Base-by-base conservation (phyloP, 1,140 invertebrate species). In the Lasioglossum albipes region DNA sequence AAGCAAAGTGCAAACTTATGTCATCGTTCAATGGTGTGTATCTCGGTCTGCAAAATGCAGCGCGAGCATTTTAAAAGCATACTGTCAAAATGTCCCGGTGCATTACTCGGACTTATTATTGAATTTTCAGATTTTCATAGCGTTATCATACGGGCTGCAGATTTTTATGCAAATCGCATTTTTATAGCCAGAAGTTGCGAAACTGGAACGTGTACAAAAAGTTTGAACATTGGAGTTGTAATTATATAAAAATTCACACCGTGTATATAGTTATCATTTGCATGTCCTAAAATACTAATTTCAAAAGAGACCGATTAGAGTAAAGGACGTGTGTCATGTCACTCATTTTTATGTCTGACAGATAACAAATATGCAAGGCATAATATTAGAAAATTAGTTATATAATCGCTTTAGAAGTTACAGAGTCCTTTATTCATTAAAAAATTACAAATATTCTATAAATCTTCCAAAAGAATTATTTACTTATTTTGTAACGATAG, bases 1-100 rank as follows among this genome's bases (percentile, higher is more conserved):
- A 80, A 75, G 54, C 65, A 69, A 80, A 80, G 79, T 80, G 54
- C 72, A 75, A 68, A 75, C 73, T 80, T 75, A 75, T 67, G 72
- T 75, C 79, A 69, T 69, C 73, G 54, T 62, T 75, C 45, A 27
- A 3, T 52, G 52, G 42, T 36, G 49, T 68, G 49, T 68, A 57
- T 68, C 7, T 41, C 57, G 22, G 52, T 27, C 4, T 68, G 31
- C 49, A 80, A 75, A 80, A 68, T 59, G 22, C n/a, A 42, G 7
- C 18, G n/a, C 2, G 18, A 45, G 12, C 20, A 79, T 52, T 10
- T 22, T 57, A 45, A 78, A 36, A 3, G 49, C 61, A 7, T 36
- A 16, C 6, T n/a, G 12, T 10, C 9, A 2, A 18, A 70, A 49
- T 27, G 0, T 42, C n/a, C 9, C 20, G 7, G 27, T 16, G 22